These are phyloP conservation scores for Penaeus chinensis DNA, from an alignment of 1,140 invertebrate species.

Conservation along the genomic window DNA sequence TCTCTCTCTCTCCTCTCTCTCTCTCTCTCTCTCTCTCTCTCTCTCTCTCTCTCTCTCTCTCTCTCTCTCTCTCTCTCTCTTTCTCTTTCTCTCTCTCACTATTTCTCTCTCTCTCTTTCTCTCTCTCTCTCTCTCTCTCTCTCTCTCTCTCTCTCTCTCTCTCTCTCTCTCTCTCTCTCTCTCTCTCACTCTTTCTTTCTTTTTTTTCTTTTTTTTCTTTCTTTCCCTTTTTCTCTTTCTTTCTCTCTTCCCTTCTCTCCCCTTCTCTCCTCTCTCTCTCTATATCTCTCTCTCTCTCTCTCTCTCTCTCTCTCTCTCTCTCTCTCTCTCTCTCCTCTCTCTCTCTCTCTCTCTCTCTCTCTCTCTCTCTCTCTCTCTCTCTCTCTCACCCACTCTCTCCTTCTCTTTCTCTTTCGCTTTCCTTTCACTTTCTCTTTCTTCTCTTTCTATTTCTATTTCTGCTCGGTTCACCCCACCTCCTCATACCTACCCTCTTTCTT, in stretches of 20 bases:
- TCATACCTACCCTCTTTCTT: no score
- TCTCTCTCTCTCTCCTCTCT: slow-evolving; percentile 10
- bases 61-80: slow-evolving; percentile 10
- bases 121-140: not conserved
- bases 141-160: not conserved
- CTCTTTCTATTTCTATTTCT: no score
- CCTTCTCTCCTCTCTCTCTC: not conserved
- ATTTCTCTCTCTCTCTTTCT: not conserved
- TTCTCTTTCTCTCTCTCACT: slow-evolving; percentile 9
- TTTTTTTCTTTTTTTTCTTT: not conserved
- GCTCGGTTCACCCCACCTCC: no score
- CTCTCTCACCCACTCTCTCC: not conserved
- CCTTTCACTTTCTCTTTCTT: no score
- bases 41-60: slow-evolving; percentile 12
- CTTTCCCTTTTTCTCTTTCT: slow-evolving; percentile 3
- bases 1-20: not conserved
- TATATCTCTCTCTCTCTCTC: slow-evolving; percentile 2
- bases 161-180: slow-evolving; percentile 14
- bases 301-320: slow-evolving; percentile 18
- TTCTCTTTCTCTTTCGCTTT: not conserved
- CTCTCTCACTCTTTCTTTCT: not conserved
- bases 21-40: slow-evolving; percentile 5
- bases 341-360: slow-evolving; percentile 13
- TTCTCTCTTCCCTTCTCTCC: not conserved
- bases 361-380: not conserved